Conservation (phyloP, 2,113 vertebrate species). For the Silurus meridionalis region DNA sequence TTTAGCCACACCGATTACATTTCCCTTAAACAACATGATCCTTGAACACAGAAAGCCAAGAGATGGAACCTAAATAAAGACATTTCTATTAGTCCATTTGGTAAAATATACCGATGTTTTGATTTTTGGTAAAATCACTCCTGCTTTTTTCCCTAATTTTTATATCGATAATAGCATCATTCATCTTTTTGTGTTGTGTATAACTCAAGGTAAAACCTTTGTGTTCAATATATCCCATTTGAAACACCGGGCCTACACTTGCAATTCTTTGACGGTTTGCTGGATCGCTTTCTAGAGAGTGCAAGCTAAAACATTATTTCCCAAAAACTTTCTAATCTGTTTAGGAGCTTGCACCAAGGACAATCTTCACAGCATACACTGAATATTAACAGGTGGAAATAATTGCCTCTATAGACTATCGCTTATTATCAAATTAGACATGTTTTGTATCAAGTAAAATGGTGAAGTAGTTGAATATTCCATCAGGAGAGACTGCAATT, state of each 20-base stretch:
- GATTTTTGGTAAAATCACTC: neutral
- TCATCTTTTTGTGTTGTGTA: neutral
- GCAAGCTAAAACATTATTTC: neutral
- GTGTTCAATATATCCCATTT: neutral
- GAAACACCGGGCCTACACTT: neutral
- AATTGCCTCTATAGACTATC: slow-evolving; percentile 30
- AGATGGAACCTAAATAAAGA: neutral
- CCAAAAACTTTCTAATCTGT: neutral
- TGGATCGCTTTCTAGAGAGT: neutral
- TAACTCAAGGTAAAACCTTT: neutral
- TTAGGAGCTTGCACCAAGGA: slow-evolving; percentile 18
- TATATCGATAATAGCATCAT: neutral
- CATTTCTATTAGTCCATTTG: neutral
- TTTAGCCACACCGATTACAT: neutral
- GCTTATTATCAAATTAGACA: slow-evolving; percentile 20
- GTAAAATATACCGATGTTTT: neutral
- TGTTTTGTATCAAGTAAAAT: slow-evolving; percentile 33
- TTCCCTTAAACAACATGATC: neutral
- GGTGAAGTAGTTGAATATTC: slow-evolving; percentile 17
- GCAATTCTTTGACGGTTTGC: neutral
- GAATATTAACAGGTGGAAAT: slow-evolving; percentile 14
- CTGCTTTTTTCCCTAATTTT: neutral
- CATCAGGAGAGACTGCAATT: slow-evolving; percentile 26
- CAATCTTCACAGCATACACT: neutral
- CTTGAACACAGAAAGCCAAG: neutral